A percentile compares a stretch with the other conserved stretches of the same genome.
Evolutionary conservation across 2,797 vertebrate genomes (phyloP).

Genomic region (Sylvilagus floridanus): DNA sequence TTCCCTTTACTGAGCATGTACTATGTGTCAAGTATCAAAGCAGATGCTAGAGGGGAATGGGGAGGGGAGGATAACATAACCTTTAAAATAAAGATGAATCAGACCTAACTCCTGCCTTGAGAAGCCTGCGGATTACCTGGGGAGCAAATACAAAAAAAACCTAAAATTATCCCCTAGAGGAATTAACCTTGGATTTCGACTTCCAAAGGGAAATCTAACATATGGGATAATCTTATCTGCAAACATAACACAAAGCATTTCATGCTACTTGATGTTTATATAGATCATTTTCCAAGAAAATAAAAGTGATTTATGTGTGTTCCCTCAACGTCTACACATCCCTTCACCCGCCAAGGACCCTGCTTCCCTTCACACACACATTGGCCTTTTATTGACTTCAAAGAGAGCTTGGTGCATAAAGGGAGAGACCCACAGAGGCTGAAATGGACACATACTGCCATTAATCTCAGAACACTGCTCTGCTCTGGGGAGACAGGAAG

Average conservation of each 20-base stretch:
- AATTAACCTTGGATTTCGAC: slow-evolving; percentile 35
- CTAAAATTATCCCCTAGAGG: slow-evolving; percentile 57
- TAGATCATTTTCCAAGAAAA: slow-evolving; percentile 76
- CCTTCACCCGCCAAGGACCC: slow-evolving; percentile 6
- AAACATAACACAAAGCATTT: slow-evolving; percentile 74
- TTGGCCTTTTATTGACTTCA: slow-evolving; percentile 74
- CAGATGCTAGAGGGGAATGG: neutral
- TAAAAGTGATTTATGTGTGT: slow-evolving; percentile 79
- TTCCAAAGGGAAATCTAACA: slow-evolving; percentile 68
- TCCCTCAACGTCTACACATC: slow-evolving; percentile 65
- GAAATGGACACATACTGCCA: slow-evolving; percentile 56
- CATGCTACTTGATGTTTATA: slow-evolving; percentile 70
- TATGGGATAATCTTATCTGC: slow-evolving; percentile 56
- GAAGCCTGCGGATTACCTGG: slow-evolving; percentile 47
- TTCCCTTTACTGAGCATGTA: slow-evolving; percentile 17
- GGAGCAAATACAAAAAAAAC: slow-evolving; percentile 44
- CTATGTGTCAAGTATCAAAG: slow-evolving; percentile 7
- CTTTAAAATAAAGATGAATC: slow-evolving; percentile 32
- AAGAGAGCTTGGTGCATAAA: slow-evolving; percentile 66
- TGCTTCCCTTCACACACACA: slow-evolving; percentile 74
- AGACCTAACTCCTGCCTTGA: neutral
- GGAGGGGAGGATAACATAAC: neutral
- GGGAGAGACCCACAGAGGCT: slow-evolving; percentile 57
- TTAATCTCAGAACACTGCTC: slow-evolving; percentile 77
- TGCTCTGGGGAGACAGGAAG: slow-evolving; percentile 69